Base-by-base conservation (phyloP, 2,888 invertebrate species). In the Bhutanitis thaidina region DNA sequence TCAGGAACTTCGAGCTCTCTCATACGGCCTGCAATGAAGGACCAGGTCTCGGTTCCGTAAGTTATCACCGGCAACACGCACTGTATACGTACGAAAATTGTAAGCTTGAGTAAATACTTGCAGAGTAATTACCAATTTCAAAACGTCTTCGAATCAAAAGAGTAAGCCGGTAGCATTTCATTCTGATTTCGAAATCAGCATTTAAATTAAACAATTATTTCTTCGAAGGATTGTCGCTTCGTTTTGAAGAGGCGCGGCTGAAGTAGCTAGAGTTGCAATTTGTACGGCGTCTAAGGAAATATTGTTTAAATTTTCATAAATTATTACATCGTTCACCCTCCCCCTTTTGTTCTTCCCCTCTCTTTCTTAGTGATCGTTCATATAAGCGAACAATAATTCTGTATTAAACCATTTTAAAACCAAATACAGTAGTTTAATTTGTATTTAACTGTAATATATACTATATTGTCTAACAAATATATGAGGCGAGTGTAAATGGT, bases 251-350 rank as follows among this genome's bases (percentile, higher is more conserved):
- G 53, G 43, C 43, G 45, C 43, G 45, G 40, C 16, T 40, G 16
- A 36, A 50, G 29, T 45, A 35, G 34, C 29, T 38, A 7, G 27
- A 27, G 38, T 43, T 55, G 52, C 43, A 39, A 51, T 58, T 53
- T 47, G 40, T 47, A 34, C 45, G 39, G 14, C 40, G 15, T 41
- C 54, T 54, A 53, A 57, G 55, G 57, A 64, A 64, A 65, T 67
- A 73, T 72, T 74, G 73, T 69, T 74, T 70, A 67, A 74, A 73
- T 72, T 71, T 69, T 72, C 65, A 73, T 73, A 71, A 71, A 74
- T 74, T 71, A 71, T 63, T 56, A 48, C 58, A 43, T 43, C 30
- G 40, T 49, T 12, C 34, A 27, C 25, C 37, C 30, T 27, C 44
- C 37, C 41, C 27, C 14, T 38, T 43, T 37, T 41, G 15, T 14